A percentile compares a stretch with the other conserved stretches of the same genome.
Conservation (phyloP, 2,113 vertebrate genomes). For the Hemicordylus capensis region DNA sequence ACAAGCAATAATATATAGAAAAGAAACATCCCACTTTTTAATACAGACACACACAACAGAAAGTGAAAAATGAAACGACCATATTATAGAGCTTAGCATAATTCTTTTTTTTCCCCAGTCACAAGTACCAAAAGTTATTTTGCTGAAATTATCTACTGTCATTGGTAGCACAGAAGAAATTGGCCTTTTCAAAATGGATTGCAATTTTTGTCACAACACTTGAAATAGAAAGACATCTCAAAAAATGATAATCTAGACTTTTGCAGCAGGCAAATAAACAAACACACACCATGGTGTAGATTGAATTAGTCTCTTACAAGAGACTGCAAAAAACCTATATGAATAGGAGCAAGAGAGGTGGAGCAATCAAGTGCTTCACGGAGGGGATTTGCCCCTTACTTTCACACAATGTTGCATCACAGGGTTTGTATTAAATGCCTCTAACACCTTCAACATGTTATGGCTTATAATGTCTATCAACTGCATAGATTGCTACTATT, state of each 20-base stretch:
- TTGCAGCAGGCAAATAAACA: neutral
- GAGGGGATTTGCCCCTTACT: neutral
- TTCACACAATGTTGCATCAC: neutral
- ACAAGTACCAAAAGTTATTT: neutral
- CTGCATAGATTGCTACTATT: conserved; percentile 25
- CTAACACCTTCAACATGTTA: neutral
- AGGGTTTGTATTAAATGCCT: neutral
- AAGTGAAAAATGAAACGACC: neutral
- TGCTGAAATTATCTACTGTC: neutral
- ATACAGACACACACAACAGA: neutral
- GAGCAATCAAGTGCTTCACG: conserved; percentile 7
- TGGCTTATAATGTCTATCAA: conserved; percentile 38
- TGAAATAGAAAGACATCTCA: neutral
- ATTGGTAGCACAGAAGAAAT: neutral
- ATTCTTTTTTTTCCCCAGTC: neutral
- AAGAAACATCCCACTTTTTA: no score
- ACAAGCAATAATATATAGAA: no score
- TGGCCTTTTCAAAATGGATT: neutral
- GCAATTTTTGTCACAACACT: neutral
- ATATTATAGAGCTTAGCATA: neutral
- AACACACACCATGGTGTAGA: neutral
- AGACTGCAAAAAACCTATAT: neutral
- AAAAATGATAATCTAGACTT: neutral
- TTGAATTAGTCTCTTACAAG: neutral
- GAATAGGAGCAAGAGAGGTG: neutral